Evolutionary conservation across 2,797 vertebrate species (phyloP).

Genomic region (Hylomyscus alleni): DNA sequence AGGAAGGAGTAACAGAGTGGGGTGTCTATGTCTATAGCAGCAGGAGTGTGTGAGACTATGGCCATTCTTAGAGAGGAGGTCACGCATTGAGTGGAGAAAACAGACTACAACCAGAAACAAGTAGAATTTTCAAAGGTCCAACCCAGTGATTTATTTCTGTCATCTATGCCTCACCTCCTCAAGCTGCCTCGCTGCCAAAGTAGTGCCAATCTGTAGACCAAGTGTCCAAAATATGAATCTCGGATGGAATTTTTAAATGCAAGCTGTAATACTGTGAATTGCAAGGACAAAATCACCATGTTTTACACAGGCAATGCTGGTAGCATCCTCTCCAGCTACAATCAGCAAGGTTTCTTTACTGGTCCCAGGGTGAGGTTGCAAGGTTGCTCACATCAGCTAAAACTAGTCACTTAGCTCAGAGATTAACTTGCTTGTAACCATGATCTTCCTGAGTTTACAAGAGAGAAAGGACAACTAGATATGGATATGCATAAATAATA

Average conservation of each 20-base stretch:
- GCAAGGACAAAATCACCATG: background rate
- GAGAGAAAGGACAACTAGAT: background rate
- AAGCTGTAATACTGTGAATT: too few relatives aligned
- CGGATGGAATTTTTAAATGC: too few relatives aligned
- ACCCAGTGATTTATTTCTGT: background rate
- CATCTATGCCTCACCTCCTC: background rate
- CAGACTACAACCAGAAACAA: background rate
- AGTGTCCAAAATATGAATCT: background rate
- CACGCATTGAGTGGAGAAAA: background rate
- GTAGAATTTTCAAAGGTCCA: background rate
- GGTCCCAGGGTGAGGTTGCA: background rate
- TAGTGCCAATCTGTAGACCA: background rate
- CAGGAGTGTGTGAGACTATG: background rate
- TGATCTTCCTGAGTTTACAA: background rate
- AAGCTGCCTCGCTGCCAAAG: background rate
- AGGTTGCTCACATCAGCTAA: background rate
- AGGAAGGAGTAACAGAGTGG: background rate
- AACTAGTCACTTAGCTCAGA: background rate
- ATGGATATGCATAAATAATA: background rate
- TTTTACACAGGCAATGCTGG: background rate
- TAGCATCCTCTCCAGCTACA: background rate
- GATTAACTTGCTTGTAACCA: background rate
- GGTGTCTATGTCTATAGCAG: background rate
- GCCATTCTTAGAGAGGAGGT: background rate
- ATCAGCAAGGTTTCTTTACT: background rate